Percentiles rank a stretch among this genome's conserved stretches.
phyloP scores from a whole-genome alignment of 2,113 vertebrate species.

The Suncus etruscus region DNA sequence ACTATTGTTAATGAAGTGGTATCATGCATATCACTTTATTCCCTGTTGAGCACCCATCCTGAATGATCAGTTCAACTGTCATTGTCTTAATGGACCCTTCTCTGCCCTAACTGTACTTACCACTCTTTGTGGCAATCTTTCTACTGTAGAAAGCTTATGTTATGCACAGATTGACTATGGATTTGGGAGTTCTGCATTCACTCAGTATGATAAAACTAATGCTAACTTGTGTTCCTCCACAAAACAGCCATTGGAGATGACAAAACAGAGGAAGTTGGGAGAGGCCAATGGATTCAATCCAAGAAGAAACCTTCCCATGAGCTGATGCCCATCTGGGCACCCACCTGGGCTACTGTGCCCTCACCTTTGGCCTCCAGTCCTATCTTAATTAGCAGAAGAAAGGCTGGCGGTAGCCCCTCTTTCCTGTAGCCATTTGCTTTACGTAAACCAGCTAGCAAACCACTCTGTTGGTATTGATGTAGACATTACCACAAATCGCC shows the following conservation, averaged over 20 bases:
- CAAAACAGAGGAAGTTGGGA: neutral
- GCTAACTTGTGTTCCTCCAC: neutral
- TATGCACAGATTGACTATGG: constrained; percentile 11
- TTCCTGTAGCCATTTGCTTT: constrained; percentile 87
- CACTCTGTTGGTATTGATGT: constrained; percentile 90
- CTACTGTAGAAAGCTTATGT: too few relatives aligned
- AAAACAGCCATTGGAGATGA: neutral
- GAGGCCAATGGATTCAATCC: neutral
- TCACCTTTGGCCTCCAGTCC: constrained; percentile 52
- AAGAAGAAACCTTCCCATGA: neutral
- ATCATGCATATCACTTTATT: too few relatives aligned
- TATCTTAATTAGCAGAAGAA: constrained; percentile 74
- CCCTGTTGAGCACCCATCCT: too few relatives aligned
- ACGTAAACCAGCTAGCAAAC: constrained; percentile 88
- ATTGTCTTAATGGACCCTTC: too few relatives aligned
- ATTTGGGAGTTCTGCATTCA: constrained; percentile 12
- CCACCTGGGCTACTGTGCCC: neutral
- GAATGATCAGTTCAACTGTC: too few relatives aligned
- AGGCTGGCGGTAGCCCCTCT: constrained; percentile 80
- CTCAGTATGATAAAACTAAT: constrained; percentile 15
- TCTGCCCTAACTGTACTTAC: too few relatives aligned
- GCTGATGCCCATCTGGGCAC: neutral
- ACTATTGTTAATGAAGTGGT: too few relatives aligned
- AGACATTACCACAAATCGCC: constrained; percentile 94
- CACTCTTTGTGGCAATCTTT: too few relatives aligned